These are phyloP conservation scores for Enteromius viviparus DNA, from an alignment of 2,797 vertebrate species.

Conservation along the genomic window DNA sequence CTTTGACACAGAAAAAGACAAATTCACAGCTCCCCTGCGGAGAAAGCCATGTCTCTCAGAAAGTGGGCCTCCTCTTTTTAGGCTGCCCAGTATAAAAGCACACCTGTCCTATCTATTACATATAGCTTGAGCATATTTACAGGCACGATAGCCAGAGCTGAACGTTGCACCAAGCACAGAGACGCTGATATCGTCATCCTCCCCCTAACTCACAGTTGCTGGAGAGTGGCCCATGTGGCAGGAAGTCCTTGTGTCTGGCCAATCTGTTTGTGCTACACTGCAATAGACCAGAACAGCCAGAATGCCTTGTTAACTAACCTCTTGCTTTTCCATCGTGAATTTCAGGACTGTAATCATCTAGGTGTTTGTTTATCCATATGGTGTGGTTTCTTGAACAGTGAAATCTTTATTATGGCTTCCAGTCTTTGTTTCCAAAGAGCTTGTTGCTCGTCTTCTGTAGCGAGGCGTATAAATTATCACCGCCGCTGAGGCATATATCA, in stretches of 20 bases:
- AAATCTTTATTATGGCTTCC: not conserved
- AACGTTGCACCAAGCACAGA: not conserved
- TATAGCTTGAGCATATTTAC: not conserved
- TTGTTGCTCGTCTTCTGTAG: not conserved
- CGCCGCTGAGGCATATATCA: not conserved
- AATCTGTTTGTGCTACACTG: conserved; percentile 27
- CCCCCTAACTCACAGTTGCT: not conserved
- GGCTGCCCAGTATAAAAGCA: not conserved
- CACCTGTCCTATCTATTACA: not conserved
- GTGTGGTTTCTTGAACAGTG: not conserved
- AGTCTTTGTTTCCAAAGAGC: not conserved
- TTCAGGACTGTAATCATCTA: not conserved
- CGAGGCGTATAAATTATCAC: not conserved
- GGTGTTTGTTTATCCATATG: not conserved
- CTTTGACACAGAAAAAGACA: conserved; percentile 51
- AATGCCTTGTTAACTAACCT: not conserved
- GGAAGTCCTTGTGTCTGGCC: conserved; percentile 35
- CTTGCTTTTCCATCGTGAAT: not conserved
- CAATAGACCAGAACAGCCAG: not conserved
- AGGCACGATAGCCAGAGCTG: not conserved
- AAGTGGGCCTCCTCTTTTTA: not conserved
- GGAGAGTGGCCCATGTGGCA: conserved; percentile 13
- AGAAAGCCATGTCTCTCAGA: conserved; percentile 1
- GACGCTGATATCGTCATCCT: not conserved
- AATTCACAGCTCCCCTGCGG: conserved; percentile 42